Base-by-base conservation (phyloP, 2,797 vertebrate genomes). In the Otolemur crassicaudatus region DNA sequence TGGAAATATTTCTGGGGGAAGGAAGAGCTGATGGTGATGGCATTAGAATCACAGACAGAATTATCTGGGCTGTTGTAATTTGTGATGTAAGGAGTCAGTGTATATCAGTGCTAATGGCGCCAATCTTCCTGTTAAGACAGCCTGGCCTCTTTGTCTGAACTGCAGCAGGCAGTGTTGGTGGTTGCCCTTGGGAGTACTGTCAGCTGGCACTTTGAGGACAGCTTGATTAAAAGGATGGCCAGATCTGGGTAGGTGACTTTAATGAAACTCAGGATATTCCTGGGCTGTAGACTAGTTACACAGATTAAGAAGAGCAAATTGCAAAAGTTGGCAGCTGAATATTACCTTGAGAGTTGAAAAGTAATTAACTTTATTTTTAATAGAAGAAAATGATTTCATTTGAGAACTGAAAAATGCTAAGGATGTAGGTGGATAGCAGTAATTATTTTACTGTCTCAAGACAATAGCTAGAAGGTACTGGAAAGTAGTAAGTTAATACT, bases 361-460 rank as follows among this genome's bases (percentile, higher is more conserved):
- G 96, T 97, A 93, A 96, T 97, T 97, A 96, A 96, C 90, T 97
- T 93, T 92, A 69, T 87, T 94, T 95, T 93, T 95, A 94, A 96
- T 93, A 83, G 27, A 56, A 91, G 87, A 79, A 84, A 86, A 58
- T 84, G 67, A 87, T 85, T 94, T 94, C 87, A 53, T 73, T 87
- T 93, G 89, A 95, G 93, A 96, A 63, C 69, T 93, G 12, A 60
- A 92, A 95, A 91, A 86, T 88, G 79, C 73, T 90, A 76, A 94
- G 53, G 53, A 86, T 85, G 20, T 96, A 76, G 53, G 49, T 34
- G 49, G 85, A 92, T 69, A 94, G 27, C 49, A 67, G 87, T 97
- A 94, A 97, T 97, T 96, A 96, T 43, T 95, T 92, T 90, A 67
- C 58, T 67, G 31, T 97, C 96, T 89, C 96, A 87, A 67, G 97